Evolutionary conservation across 2,113 vertebrate species (phyloP).

Genomic region (Embiotoca jacksoni): DNA sequence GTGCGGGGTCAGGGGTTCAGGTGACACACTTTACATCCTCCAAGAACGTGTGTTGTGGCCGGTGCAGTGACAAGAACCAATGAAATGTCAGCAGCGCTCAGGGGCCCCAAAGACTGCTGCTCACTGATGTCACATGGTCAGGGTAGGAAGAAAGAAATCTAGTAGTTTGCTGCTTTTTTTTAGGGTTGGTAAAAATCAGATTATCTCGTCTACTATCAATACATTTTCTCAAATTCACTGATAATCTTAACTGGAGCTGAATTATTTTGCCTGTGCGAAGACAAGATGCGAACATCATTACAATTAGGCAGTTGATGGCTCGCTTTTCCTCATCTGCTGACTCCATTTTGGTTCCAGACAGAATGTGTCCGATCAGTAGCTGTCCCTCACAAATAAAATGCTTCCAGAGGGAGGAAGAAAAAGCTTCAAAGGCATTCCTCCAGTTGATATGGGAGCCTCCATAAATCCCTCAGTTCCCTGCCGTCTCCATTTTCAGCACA

Average conservation of each 20-base stretch:
- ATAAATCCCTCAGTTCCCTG: constrained; percentile 58
- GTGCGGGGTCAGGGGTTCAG: background rate
- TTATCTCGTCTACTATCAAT: background rate
- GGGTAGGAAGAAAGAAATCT: background rate
- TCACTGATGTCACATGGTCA: background rate
- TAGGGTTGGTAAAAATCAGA: background rate
- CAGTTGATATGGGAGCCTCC: constrained; percentile 48
- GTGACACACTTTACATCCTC: constrained; percentile 29
- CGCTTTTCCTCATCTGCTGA: constrained; percentile 1
- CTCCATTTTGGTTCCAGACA: constrained; percentile 31
- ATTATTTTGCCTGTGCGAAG: background rate
- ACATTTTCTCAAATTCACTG: background rate
- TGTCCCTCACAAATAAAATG: constrained; percentile 63
- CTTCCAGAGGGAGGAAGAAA: constrained; percentile 52
- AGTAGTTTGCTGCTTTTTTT: background rate
- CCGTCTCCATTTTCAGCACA: constrained; percentile 59
- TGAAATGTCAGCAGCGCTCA: background rate
- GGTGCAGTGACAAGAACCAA: background rate
- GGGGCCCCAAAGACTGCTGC: background rate
- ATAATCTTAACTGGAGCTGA: background rate
- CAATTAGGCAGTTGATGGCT: constrained; percentile 10
- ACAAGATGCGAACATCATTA: background rate
- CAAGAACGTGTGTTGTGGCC: constrained; percentile 10
- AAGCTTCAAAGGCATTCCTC: constrained; percentile 71
- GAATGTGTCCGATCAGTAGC: constrained; percentile 37